Percentiles rank a stretch among this genome's conserved stretches.
These are phyloP conservation scores for Agrochola lychnidis DNA, from an alignment of 2,888 invertebrate genomes.

Conservation along the genomic window DNA sequence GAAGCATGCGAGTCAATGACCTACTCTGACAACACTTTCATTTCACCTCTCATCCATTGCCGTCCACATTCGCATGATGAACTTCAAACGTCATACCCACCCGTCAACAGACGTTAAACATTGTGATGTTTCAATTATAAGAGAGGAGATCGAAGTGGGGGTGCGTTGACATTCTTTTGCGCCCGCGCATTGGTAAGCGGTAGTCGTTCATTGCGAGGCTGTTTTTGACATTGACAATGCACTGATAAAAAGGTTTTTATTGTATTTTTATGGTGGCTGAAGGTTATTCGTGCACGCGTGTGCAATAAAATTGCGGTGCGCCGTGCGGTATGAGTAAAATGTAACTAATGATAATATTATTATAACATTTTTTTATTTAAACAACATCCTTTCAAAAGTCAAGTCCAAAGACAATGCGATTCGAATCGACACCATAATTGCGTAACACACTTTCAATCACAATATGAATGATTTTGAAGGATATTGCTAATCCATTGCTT, in stretches of 20 bases:
- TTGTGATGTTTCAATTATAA: slow-evolving; percentile 54
- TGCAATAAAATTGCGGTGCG: slow-evolving; percentile 42
- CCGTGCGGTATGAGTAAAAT: not conserved
- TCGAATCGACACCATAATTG: too few species aligned
- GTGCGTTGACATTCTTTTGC: slow-evolving; percentile 68
- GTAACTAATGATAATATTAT: not conserved
- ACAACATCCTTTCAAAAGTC: not conserved
- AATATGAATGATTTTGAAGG: too few species aligned
- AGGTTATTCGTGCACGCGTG: slow-evolving; percentile 57
- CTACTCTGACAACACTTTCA: slow-evolving; percentile 72
- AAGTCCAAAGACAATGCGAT: too few species aligned
- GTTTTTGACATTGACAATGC: slow-evolving; percentile 77
- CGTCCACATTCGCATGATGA: slow-evolving; percentile 41
- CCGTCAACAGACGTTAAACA: slow-evolving; percentile 51
- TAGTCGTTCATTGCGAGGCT: slow-evolving; percentile 65
- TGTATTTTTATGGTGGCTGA: slow-evolving; percentile 53
- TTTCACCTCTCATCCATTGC: slow-evolving; percentile 58
- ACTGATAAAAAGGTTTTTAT: slow-evolving; percentile 56
- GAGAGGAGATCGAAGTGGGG: slow-evolving; percentile 51
- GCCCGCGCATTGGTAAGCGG: slow-evolving; percentile 62
- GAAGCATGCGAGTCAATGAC: slow-evolving; percentile 76
- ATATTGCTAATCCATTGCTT: too few species aligned
- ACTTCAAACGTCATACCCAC: not conserved
- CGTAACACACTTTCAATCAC: too few species aligned
- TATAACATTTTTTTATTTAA: not conserved